Conservation (phyloP, 2,797 vertebrate genomes). For the Champsocephalus gunnari region DNA sequence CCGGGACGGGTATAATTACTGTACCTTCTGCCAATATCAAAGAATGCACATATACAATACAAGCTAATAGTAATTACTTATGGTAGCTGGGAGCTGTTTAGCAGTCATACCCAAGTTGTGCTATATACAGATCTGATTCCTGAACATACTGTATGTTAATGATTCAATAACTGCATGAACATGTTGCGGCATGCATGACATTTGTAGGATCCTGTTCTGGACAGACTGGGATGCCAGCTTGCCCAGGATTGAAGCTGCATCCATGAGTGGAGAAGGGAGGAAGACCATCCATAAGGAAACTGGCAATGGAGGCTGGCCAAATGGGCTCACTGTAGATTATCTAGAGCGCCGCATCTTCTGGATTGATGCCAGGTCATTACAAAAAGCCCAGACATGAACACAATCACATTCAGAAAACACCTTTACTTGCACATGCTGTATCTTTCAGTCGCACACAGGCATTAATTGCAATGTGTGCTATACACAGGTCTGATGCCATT, state of each 20-base stretch:
- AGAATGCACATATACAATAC: background rate
- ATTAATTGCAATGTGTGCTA: background rate
- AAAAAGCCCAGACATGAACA: constrained; percentile 13
- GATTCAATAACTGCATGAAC: background rate
- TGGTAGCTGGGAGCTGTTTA: background rate
- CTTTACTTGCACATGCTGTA: background rate
- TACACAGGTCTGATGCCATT: constrained; percentile 93
- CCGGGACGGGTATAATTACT: constrained; percentile 81
- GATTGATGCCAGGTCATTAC: constrained; percentile 94
- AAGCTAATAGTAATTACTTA: background rate
- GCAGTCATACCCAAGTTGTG: too few relatives aligned
- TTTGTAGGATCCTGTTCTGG: constrained; percentile 95
- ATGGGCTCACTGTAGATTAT: constrained; percentile 96
- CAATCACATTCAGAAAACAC: background rate
- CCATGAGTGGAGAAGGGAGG: constrained; percentile 95
- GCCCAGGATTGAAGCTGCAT: constrained; percentile 96
- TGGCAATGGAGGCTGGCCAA: constrained; percentile 96
- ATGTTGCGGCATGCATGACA: constrained; percentile 11
- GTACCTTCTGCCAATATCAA: background rate
- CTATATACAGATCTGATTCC: background rate
- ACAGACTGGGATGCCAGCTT: constrained; percentile 98
- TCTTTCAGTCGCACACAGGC: background rate
- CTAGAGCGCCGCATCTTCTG: constrained; percentile 96
- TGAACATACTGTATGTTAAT: background rate
- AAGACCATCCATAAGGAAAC: constrained; percentile 97